A percentile compares a stretch with the other conserved stretches of the same genome.
Evolutionary conservation across 2,888 invertebrate genomes (phyloP).

Genomic region (Callimorpha dominula): DNA sequence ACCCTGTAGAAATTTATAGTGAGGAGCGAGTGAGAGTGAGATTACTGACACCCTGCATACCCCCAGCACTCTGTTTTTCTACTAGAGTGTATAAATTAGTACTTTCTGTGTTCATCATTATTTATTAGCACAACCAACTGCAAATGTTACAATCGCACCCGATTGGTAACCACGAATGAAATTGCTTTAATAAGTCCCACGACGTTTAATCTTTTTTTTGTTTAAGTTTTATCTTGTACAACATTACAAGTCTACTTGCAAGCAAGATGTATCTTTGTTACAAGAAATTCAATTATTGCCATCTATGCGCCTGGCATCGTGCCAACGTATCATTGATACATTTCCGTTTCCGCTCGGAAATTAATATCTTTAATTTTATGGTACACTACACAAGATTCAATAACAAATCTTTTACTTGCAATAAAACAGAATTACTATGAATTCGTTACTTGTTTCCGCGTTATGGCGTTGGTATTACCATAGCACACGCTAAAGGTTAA

Average conservation of each 20-base stretch:
- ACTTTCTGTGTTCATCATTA: not conserved
- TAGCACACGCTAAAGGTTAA: no score
- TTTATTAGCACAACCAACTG: not conserved
- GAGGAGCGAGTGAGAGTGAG: no score
- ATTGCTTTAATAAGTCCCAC: not conserved
- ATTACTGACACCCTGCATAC: no score
- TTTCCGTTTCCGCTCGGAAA: constrained; percentile 52
- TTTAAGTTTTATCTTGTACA: constrained; percentile 15
- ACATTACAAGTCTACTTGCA: constrained; percentile 22
- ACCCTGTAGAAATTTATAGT: no score
- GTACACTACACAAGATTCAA: constrained; percentile 35
- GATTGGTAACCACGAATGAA: not conserved
- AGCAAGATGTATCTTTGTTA: constrained; percentile 50
- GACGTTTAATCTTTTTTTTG: constrained; percentile 2
- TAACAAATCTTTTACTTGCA: constrained; percentile 26
- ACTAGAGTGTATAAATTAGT: not conserved
- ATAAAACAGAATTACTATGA: constrained; percentile 11
- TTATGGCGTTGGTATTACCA: no score
- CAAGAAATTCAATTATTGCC: constrained; percentile 55
- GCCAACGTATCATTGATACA: constrained; percentile 50
- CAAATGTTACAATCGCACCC: not conserved
- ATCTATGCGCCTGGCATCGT: constrained; percentile 45
- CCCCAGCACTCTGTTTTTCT: not conserved
- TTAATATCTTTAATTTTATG: constrained; percentile 54
- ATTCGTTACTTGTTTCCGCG: not conserved